Conservation (phyloP, 2,888 invertebrate species). For the Leptopilina drosophilae region DNA sequence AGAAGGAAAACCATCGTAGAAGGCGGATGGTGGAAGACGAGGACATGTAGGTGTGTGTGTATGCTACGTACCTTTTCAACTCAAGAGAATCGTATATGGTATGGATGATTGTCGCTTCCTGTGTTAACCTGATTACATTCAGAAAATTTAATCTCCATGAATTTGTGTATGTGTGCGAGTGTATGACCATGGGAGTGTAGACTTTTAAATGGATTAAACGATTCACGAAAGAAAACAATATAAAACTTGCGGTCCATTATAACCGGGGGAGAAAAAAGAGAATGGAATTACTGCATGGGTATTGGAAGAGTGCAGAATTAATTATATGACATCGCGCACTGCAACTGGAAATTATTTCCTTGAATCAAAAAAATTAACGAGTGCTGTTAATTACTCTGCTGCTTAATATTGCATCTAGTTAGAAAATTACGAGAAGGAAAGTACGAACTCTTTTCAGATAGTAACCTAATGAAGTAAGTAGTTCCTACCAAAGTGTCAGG, state of each 20-base stretch:
- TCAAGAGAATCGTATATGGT: slow-evolving; percentile 58
- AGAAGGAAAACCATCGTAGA: slow-evolving; percentile 63
- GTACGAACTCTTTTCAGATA: too few relatives aligned
- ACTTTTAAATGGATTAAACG: slow-evolving; percentile 1
- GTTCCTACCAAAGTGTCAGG: too few relatives aligned
- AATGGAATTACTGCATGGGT: too few relatives aligned
- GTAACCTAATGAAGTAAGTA: too few relatives aligned
- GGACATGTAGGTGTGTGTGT: slow-evolving; percentile 53
- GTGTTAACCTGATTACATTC: slow-evolving; percentile 15
- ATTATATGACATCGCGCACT: too few relatives aligned
- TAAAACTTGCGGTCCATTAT: not conserved
- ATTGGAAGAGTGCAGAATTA: too few relatives aligned
- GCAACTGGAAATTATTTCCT: too few relatives aligned
- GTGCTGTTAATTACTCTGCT: too few relatives aligned
- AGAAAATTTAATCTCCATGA: slow-evolving; percentile 4
- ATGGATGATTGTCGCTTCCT: slow-evolving; percentile 34
- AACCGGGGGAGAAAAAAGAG: too few relatives aligned
- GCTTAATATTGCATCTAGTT: too few relatives aligned
- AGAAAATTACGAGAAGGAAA: too few relatives aligned
- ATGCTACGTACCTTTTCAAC: slow-evolving; percentile 44
- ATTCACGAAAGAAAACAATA: slow-evolving; percentile 30
- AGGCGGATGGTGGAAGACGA: slow-evolving; percentile 56
- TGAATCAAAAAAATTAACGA: too few relatives aligned
- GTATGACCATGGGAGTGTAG: not conserved
- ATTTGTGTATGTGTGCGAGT: not conserved